These are phyloP conservation scores for Aphis gossypii DNA, from an alignment of 1,140 invertebrate species.

Conservation along the genomic window DNA sequence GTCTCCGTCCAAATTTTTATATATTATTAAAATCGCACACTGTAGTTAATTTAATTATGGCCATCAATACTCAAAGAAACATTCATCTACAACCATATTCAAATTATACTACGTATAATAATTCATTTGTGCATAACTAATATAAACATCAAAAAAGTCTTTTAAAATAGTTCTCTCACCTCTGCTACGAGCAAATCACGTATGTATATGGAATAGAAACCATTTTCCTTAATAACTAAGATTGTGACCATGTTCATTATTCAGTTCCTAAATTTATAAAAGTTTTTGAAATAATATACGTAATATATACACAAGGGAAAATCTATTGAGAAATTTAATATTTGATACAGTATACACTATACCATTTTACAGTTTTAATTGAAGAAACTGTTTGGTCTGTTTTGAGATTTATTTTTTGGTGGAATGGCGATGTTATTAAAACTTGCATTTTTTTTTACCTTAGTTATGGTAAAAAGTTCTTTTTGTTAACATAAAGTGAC, in stretches of 20 bases:
- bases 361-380: background rate
- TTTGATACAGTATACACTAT: background rate
- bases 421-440: background rate
- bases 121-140: background rate
- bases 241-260: background rate
- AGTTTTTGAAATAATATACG: background rate
- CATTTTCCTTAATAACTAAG: background rate
- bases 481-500: background rate
- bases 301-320: background rate
- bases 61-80: too few species aligned
- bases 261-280: background rate
- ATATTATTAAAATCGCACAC: too few species aligned
- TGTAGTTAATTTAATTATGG: too few species aligned
- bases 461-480: background rate
- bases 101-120: background rate
- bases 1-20: too few species aligned
- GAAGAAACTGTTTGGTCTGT: background rate
- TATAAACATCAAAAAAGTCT: background rate
- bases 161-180: background rate
- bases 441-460: background rate
- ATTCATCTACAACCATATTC: background rate
- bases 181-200: background rate
- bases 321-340: background rate
- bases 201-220: background rate
- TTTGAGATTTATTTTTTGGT: background rate